Conservation (phyloP, 2,113 vertebrate genomes). For the Cacatua alba region DNA sequence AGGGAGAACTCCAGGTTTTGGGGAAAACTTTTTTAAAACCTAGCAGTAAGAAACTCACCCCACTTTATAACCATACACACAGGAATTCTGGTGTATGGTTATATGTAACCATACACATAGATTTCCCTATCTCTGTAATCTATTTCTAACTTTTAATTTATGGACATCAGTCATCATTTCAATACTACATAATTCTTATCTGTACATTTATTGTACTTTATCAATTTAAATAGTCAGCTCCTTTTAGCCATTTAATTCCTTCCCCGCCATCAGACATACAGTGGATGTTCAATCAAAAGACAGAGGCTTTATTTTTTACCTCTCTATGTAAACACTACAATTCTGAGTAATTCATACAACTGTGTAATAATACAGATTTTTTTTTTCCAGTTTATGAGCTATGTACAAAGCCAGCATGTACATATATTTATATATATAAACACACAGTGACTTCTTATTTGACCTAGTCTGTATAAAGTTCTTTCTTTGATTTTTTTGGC, state of each 20-base stretch:
- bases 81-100: neutral
- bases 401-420: neutral
- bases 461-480: neutral
- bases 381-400: neutral
- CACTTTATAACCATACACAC: neutral
- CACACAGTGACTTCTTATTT: neutral
- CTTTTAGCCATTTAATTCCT: neutral
- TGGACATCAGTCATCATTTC: neutral
- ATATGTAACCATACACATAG: neutral
- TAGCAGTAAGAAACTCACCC: neutral
- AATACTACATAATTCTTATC: neutral
- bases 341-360: neutral
- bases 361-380: neutral
- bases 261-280: neutral
- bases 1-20: neutral
- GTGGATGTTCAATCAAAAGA: neutral
- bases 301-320: neutral
- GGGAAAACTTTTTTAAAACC: neutral
- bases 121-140: neutral
- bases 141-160: neutral
- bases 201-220: neutral
- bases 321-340: neutral
- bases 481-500: neutral
- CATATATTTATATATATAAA: accelerated
- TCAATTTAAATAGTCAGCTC: neutral